These are phyloP conservation scores for Prenolepis imparis DNA, from an alignment of 2,888 invertebrate species.

Conservation along the genomic window DNA sequence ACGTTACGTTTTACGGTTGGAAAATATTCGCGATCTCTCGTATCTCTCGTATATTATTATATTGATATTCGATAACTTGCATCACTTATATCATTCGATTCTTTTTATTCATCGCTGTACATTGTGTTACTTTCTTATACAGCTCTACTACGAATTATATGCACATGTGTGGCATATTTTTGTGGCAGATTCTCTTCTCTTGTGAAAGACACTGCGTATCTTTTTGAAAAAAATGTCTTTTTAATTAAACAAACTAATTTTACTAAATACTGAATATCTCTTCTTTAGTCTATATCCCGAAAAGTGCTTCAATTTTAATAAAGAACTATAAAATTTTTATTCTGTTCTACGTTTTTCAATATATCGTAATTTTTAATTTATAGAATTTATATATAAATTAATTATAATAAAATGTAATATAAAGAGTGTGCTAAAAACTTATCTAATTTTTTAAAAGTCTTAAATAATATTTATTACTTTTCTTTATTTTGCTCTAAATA, in stretches of 20 bases:
- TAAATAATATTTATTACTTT: slow-evolving; percentile 10
- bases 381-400: slow-evolving; percentile 5
- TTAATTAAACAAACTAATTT: background rate
- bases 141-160: background rate
- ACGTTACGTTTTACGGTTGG: background rate
- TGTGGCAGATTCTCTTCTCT: background rate
- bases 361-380: background rate
- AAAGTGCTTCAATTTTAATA: background rate
- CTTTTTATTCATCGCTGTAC: slow-evolving; percentile 1
- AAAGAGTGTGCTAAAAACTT: background rate
- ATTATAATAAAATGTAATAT: background rate
- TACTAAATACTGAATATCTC: background rate
- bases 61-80: slow-evolving; percentile 36
- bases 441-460: background rate
- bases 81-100: background rate
- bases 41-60: slow-evolving; percentile 23
- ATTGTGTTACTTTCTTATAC: slow-evolving; percentile 5
- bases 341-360: background rate
- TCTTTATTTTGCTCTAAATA: background rate
- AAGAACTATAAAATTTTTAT: background rate
- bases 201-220: background rate
- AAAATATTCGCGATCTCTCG: background rate
- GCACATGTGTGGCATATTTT: background rate
- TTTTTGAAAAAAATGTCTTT: background rate
- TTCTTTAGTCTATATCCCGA: background rate